Evolutionary conservation across 1,140 invertebrate genomes (phyloP), one percentile per base, ranked within the genome.

Genomic region (Semibalanus balanoides): DNA sequence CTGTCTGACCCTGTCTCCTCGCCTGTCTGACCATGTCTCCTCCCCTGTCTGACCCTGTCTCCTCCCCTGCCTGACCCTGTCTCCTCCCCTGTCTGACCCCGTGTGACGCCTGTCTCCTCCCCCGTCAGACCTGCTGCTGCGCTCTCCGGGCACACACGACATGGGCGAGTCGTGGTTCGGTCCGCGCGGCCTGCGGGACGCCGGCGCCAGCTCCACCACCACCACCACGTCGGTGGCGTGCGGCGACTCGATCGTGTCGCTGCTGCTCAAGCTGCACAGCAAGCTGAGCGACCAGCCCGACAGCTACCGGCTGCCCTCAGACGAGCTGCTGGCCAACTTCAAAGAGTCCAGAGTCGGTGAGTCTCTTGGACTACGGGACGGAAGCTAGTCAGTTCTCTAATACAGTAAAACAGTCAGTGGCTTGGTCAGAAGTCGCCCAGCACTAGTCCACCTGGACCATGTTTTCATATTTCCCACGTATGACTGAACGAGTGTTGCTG

Each of bases 241-340:
- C 30, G 92, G 94, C 80, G 95, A 98, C 83, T 96, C 93, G 77
- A 93, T 98, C 75, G 90, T 98, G 78, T 95, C 94, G 0, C 85
- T 98, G 64, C 84, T 98, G 30, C 85, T 98, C 19, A 96, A 95
- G 83, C 86, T 98, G n/a, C 95, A 98, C 84, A 93, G 93, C 0
- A 94, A 97, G 82, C 84, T 97, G 25, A 92, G 92, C 0, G 92
- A 91, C 7, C 86, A 88, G 64, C 88, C 92, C 11, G 92, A 95
- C 81, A 94, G 92, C 78, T 96, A 89, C 81, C 86, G 87, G 79
- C 86, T 86, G 0, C 74, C 84, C 74, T 73, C 79, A 82, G 81
- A 80, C 78, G 17, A 76, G 29, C 76, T 79, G 30, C 75, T 76
- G 70, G 70, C 70, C n/a, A 27, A 9, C 7, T 14, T 29, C 28